Conservation (phyloP, 2,888 invertebrate genomes). For the Dyspetes luteomarginatus region DNA sequence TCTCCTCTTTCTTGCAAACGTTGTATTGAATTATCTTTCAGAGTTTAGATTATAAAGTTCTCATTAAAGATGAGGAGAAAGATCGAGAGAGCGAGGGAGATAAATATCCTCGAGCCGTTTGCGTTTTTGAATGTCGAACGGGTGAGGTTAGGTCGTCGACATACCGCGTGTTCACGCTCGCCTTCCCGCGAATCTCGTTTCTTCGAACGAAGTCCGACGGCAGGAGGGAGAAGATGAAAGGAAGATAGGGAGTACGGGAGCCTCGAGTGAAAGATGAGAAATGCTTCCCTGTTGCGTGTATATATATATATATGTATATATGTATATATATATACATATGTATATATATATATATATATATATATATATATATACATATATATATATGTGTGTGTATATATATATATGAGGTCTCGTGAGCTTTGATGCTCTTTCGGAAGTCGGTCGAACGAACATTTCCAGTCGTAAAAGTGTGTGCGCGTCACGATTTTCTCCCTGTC, state of each 20-base stretch:
- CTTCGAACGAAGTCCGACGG: constrained; percentile 12
- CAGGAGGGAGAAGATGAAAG: constrained; percentile 7
- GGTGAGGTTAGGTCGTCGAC: constrained; percentile 25
- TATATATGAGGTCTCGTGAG: constrained; percentile 13
- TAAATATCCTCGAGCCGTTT: background rate
- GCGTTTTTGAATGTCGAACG: background rate
- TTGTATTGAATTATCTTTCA: background rate
- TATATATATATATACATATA: background rate
- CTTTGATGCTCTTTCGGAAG: constrained; percentile 46
- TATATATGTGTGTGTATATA: background rate
- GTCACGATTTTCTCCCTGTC: constrained; percentile 43
- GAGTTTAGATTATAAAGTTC: background rate
- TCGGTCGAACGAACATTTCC: constrained; percentile 37
- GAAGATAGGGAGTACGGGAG: constrained; percentile 35
- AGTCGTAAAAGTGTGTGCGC: background rate
- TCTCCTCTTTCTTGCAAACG: background rate
- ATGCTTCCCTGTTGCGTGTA: background rate
- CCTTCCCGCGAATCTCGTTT: constrained; percentile 35
- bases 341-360: background rate
- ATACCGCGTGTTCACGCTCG: constrained; percentile 36
- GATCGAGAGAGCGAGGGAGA: background rate
- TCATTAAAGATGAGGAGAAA: background rate
- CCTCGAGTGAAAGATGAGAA: constrained; percentile 31
- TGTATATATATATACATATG: background rate
- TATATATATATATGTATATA: background rate